Evolutionary conservation across 2,797 vertebrate species (phyloP).

Genomic region (Argyrosomus regius): DNA sequence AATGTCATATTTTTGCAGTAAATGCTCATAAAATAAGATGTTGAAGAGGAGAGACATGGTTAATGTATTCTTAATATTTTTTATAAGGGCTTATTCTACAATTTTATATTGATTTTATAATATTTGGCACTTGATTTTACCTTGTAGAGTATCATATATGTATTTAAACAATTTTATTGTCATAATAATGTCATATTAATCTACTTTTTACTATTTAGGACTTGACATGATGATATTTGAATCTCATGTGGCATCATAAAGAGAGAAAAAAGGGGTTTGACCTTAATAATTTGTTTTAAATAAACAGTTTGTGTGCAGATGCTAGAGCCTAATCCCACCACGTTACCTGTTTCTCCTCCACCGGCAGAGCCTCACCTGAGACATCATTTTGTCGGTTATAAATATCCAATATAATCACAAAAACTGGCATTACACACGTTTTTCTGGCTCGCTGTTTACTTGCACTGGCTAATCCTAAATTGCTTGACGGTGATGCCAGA

Average conservation of each 20-base stretch:
- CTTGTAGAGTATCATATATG: too few relatives aligned
- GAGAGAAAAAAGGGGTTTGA: background rate
- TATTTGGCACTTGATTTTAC: too few relatives aligned
- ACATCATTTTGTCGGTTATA: constrained; percentile 37
- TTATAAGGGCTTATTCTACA: background rate
- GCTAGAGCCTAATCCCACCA: background rate
- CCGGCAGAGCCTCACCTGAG: constrained; percentile 45
- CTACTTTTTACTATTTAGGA: background rate
- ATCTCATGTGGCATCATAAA: background rate
- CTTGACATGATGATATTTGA: background rate
- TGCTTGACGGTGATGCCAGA: constrained; percentile 51
- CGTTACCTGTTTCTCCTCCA: constrained; percentile 1
- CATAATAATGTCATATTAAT: too few relatives aligned
- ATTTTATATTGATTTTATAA: background rate
- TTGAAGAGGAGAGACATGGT: background rate
- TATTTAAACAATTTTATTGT: background rate
- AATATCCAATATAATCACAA: constrained; percentile 53
- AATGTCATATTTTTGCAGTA: background rate
- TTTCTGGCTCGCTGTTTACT: constrained; percentile 33
- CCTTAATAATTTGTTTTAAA: too few relatives aligned
- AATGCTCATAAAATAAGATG: background rate
- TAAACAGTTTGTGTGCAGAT: background rate
- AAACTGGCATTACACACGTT: constrained; percentile 32
- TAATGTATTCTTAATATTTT: background rate
- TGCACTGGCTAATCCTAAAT: constrained; percentile 59